Evolutionary conservation across 92 coral and sea anemone genomes (phyloP).

Genomic region (Porites evermanni): DNA sequence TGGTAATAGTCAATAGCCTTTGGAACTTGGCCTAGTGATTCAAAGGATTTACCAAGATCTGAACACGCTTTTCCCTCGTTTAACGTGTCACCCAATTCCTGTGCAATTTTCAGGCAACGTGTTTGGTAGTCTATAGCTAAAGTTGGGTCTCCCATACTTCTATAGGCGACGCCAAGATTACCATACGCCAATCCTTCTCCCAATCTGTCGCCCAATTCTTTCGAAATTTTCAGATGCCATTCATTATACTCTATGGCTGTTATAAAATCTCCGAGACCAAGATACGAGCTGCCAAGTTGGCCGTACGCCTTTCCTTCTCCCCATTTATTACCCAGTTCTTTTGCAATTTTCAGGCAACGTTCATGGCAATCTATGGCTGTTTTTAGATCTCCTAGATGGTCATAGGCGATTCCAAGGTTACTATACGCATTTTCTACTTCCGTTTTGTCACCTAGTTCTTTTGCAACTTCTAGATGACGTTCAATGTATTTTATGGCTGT

Average conservation of each 20-base stretch:
- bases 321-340: constrained; percentile 6
- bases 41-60: neutral
- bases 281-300: neutral
- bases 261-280: constrained; percentile 1
- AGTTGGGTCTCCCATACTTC: neutral
- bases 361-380: neutral
- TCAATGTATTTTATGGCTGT: neutral
- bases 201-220: neutral
- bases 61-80: neutral
- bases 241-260: constrained; percentile 21
- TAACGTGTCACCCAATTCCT: neutral
- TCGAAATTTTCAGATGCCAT: neutral
- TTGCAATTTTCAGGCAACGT: neutral
- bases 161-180: neutral
- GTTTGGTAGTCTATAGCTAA: neutral
- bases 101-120: neutral
- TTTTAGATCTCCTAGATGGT: neutral
- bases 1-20: neutral
- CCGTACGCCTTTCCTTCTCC: constrained; percentile 1
- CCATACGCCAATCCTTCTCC: constrained; percentile 14
- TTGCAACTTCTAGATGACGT: neutral
- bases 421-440: neutral
- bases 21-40: neutral
- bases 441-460: neutral
- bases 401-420: neutral